Base-by-base conservation (phyloP, 1,140 invertebrate species). In the Drosophila grimshawi region DNA sequence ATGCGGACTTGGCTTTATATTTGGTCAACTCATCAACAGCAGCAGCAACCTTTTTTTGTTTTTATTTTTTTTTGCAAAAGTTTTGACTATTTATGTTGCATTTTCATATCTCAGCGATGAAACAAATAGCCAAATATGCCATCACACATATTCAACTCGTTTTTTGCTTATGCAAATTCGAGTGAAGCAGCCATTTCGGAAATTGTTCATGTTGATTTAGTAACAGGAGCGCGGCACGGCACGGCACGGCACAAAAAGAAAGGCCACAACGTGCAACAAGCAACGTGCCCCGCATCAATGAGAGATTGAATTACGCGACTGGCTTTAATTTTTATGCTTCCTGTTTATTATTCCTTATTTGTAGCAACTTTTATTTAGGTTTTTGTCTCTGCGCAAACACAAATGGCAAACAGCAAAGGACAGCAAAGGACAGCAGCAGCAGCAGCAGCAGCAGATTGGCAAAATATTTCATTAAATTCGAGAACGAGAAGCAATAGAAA, bases 391-490 rank as follows among this genome's bases (percentile, higher is more conserved):
- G 60, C 37, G 46, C 45, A 71, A 76, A 63, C 52, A 64, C 59
- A 79, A 73, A 67, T 63, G 53, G 70, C 75, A 78, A 60, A 52
- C 67, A 59, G 49, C 37, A 39, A 73, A 37, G 10, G 19, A 37
- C 10, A n/a, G n/a, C 33, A 33, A n/a, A n/a, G n/a, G n/a, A 10
- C 32, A 30, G 30, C 63, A 56, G 19, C 19, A 19, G 19, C 19
- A 19, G 19, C 19, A 19, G 19, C 19, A 19, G 19, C 19, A 19
- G 19, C 19, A 69, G 59, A 72, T 76, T 76, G 67, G 73, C 71
- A 77, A 76, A 88, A 86, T 89, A 69, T 88, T 88, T 88, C 83
- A 86, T 86, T 86, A 86, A 86, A 86, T 78, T 74, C 69, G 70
- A 27, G 67, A 10, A 66, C 80, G 46, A 30, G n/a, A 30, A 65